Evolutionary conservation across 2,113 vertebrate species (phyloP).

Genomic region (Callipepla squamata): DNA sequence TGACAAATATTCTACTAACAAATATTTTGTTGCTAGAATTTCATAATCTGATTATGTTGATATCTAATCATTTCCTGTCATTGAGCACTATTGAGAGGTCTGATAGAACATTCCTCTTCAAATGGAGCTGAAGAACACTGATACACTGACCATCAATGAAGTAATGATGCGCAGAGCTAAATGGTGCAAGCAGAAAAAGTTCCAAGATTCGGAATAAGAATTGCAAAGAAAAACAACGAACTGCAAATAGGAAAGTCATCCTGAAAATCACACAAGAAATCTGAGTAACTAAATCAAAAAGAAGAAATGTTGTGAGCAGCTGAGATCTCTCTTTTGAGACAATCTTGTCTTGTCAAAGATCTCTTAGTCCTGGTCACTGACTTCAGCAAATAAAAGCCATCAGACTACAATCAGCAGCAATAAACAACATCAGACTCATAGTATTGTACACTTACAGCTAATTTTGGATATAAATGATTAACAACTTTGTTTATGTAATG

Average conservation of each 20-base stretch:
- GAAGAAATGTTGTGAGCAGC: not conserved
- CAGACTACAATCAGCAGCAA: not conserved
- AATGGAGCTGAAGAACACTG: not conserved
- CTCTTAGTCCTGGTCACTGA: not conserved
- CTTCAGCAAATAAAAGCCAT: not conserved
- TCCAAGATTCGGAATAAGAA: not conserved
- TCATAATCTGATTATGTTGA: not conserved
- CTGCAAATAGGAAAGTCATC: not conserved
- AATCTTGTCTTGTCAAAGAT: not conserved
- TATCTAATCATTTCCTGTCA: not conserved
- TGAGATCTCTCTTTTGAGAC: not conserved
- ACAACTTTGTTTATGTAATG: not conserved
- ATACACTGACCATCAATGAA: not conserved
- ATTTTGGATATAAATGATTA: not conserved
- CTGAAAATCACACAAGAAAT: not conserved
- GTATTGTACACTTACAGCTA: not conserved
- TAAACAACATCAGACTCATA: not conserved
- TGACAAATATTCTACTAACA: not conserved
- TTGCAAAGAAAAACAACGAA: not conserved
- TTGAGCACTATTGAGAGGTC: not conserved
- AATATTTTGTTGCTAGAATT: not conserved
- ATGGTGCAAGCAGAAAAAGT: not conserved
- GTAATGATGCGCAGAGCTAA: not conserved
- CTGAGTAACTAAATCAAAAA: not conserved
- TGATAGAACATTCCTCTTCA: not conserved